Evolutionary conservation across 2,113 vertebrate genomes (phyloP).

Genomic region (Halcyon senegalensis): DNA sequence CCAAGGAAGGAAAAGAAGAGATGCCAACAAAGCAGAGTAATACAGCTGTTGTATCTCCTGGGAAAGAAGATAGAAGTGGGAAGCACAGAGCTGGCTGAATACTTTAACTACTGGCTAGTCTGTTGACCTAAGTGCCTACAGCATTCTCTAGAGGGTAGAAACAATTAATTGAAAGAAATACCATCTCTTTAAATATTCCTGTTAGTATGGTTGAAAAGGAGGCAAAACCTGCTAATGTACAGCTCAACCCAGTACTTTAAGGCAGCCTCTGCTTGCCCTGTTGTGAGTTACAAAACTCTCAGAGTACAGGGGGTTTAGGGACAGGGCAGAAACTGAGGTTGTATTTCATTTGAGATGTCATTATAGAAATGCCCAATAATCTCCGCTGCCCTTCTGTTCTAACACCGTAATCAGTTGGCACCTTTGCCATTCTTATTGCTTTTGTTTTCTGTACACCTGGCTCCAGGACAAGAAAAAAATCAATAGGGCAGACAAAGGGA

Average conservation of each 20-base stretch:
- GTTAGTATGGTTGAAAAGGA: constrained; percentile 79
- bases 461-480: constrained; percentile 84
- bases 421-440: neutral
- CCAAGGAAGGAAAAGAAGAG: neutral
- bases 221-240: constrained; percentile 76
- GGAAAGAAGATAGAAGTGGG: neutral
- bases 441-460: neutral
- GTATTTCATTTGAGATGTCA: neutral
- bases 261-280: constrained; percentile 53
- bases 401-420: neutral
- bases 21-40: neutral
- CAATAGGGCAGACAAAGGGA: constrained; percentile 81
- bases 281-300: neutral
- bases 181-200: neutral
- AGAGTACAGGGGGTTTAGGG: neutral
- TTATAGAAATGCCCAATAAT: neutral
- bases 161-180: neutral
- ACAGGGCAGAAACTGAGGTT: neutral
- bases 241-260: constrained; percentile 87
- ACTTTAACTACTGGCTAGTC: neutral
- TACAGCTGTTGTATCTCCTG: neutral
- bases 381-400: neutral
- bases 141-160: neutral
- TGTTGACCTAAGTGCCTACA: neutral
- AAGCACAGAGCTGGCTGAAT: neutral